phyloP scores from a whole-genome alignment of 2,797 vertebrate genomes.

The Eulemur coronatus region DNA sequence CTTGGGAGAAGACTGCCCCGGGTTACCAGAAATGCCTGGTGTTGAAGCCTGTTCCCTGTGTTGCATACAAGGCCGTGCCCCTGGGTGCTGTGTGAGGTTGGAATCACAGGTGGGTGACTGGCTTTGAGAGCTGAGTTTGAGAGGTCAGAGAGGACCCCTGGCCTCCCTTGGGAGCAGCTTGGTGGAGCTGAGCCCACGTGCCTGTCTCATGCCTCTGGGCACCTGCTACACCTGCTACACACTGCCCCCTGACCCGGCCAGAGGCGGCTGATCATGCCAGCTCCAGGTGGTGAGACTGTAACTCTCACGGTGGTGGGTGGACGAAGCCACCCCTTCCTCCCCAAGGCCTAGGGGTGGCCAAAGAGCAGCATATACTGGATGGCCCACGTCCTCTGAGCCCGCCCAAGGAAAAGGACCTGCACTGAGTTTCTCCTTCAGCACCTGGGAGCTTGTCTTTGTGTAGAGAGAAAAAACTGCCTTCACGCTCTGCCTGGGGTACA shows the following conservation, averaged over 20 bases:
- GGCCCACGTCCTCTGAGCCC: neutral
- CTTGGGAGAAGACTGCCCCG: neutral
- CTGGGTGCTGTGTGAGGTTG: too few species aligned
- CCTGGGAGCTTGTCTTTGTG: neutral
- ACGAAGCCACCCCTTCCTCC: neutral
- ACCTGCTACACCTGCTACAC: neutral
- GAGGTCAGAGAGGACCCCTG: fast-evolving
- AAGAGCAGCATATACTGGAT: too few species aligned
- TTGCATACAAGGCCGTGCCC: fast-evolving
- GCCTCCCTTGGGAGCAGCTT: neutral
- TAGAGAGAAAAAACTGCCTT: neutral
- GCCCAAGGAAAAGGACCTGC: neutral
- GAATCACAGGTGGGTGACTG: neutral
- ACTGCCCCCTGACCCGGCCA: neutral
- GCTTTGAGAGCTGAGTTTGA: neutral
- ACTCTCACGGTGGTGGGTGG: fast-evolving
- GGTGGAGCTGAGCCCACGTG: neutral
- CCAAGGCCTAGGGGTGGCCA: neutral
- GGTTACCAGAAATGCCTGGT: fast-evolving
- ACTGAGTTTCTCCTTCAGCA: neutral
- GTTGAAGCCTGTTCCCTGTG: neutral
- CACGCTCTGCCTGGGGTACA: neutral
- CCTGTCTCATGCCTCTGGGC: neutral
- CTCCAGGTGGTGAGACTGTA: fast-evolving
- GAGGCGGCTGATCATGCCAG: fast-evolving